Evolutionary conservation across 2,888 invertebrate species (phyloP).

Genomic region (Sthenelais limicola): DNA sequence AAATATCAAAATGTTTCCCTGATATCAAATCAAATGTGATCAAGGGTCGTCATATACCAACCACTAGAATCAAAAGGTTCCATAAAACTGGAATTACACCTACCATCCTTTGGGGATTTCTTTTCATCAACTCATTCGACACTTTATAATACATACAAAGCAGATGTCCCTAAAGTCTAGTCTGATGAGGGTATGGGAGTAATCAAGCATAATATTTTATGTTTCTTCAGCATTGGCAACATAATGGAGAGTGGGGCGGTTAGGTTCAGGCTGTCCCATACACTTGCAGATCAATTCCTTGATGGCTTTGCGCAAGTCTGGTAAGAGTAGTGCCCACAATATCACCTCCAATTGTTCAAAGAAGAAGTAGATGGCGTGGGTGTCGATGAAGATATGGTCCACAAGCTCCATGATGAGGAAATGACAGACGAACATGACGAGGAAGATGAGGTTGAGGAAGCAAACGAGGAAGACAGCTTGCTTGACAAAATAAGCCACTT

Average conservation of each 20-base stretch:
- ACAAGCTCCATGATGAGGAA: constrained; percentile 3
- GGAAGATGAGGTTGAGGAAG: constrained; percentile 17
- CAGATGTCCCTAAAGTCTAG: too few relatives aligned
- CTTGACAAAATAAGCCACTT: constrained; percentile 4
- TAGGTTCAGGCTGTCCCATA: background rate
- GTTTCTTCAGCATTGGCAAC: constrained; percentile 27
- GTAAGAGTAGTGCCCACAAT: background rate
- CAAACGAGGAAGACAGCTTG: constrained; percentile 8
- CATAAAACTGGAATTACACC: too few relatives aligned
- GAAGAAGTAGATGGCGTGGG: constrained; percentile 4
- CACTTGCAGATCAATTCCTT: background rate
- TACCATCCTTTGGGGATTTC: too few relatives aligned
- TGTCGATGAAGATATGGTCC: background rate
- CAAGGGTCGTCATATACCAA: too few relatives aligned
- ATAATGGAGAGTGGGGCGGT: constrained; percentile 7
- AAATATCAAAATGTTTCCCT: too few relatives aligned
- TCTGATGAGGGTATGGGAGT: too few relatives aligned
- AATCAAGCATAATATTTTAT: too few relatives aligned
- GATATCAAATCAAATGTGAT: too few relatives aligned
- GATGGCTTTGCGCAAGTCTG: constrained; percentile 16
- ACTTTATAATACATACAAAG: too few relatives aligned
- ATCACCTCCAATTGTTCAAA: constrained; percentile 6
- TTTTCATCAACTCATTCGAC: too few relatives aligned
- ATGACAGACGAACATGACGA: background rate
- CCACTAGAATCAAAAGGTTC: too few relatives aligned